phyloP scores from a whole-genome alignment of 2,797 vertebrate species.

The Siniperca undulata region DNA sequence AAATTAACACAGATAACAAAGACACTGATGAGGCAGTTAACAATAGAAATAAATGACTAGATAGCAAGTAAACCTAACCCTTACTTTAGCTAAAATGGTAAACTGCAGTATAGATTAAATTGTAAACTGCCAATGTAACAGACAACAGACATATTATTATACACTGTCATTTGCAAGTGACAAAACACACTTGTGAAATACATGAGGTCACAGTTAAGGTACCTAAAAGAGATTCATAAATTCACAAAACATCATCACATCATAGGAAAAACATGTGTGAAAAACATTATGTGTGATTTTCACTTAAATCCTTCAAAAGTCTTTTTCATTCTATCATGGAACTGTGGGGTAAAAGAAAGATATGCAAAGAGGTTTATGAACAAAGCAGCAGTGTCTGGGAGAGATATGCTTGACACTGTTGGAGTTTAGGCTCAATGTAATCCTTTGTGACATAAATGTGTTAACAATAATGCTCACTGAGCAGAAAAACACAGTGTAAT shows the following conservation, averaged over 20 bases:
- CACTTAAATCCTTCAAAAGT: conserved; percentile 32
- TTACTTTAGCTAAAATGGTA: background rate
- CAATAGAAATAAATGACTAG: background rate
- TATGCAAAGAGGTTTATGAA: conserved; percentile 75
- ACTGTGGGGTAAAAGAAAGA: conserved; percentile 38
- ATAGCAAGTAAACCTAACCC: background rate
- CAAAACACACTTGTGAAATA: conserved; percentile 2
- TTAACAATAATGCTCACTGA: conserved; percentile 62
- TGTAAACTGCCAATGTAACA: conserved; percentile 3
- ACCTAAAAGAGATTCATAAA: background rate
- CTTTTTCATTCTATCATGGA: conserved; percentile 18
- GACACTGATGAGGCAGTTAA: background rate
- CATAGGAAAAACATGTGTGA: conserved; percentile 11
- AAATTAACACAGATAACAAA: background rate
- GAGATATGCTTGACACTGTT: conserved; percentile 66
- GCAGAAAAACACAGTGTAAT: conserved; percentile 65
- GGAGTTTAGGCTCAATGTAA: conserved; percentile 74
- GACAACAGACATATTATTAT: conserved; percentile 1
- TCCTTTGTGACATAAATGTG: conserved; percentile 72
- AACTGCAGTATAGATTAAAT: background rate
- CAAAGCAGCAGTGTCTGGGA: conserved; percentile 66
- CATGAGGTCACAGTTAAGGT: background rate
- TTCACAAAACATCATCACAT: conserved; percentile 2
- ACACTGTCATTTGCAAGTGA: background rate
- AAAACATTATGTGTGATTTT: too few relatives aligned